Evolutionary conservation across 2,113 vertebrate species (phyloP).

Genomic region (Pelusios castaneus): DNA sequence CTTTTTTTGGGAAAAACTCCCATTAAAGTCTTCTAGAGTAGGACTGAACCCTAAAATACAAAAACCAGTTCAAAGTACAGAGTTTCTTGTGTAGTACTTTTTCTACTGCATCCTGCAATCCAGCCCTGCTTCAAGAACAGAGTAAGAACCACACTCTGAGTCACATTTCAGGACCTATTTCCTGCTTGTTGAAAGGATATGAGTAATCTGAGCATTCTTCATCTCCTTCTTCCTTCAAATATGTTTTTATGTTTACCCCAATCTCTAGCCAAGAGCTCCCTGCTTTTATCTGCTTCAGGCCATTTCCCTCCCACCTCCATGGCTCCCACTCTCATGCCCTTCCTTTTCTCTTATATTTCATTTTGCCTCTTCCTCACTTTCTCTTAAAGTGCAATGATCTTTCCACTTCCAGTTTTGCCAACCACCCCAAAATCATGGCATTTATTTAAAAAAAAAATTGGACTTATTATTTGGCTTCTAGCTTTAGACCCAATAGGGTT

Average conservation of each 20-base stretch:
- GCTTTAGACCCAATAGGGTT: not conserved
- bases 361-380: not conserved
- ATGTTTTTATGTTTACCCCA: not conserved
- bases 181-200: not conserved
- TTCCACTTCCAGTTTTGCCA: not conserved
- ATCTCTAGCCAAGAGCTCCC: not conserved
- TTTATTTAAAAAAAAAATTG: not conserved
- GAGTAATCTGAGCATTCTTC: not conserved
- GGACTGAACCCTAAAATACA: not conserved
- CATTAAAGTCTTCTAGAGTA: accelerated
- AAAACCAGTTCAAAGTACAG: not conserved
- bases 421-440: not conserved
- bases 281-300: not conserved
- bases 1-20: not conserved
- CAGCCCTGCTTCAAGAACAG: too few relatives aligned
- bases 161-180: not conserved
- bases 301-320: too few relatives aligned
- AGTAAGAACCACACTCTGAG: not conserved
- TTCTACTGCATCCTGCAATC: accelerated
- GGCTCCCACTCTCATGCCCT: not conserved
- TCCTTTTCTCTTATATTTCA: too few relatives aligned
- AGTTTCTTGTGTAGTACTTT: not conserved
- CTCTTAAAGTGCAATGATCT: not conserved
- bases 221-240: not conserved
- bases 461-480: not conserved